Evolutionary conservation across 2,797 vertebrate species (phyloP).

Genomic region (Cirrhinus mrigala): DNA sequence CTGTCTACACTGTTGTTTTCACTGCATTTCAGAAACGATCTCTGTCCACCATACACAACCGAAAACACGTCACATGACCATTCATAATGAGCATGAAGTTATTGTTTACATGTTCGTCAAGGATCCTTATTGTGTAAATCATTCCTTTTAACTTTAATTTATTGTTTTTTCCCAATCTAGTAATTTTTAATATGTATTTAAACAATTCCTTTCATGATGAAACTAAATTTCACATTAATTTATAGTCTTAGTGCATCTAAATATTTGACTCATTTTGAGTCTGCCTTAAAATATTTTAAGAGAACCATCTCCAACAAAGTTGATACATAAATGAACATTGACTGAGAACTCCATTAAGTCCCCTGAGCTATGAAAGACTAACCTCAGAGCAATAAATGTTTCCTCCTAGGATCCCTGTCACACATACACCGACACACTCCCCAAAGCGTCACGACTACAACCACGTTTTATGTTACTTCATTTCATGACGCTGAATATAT

Average conservation of each 20-base stretch:
- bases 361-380: neutral
- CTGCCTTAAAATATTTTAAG: neutral
- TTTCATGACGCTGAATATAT: neutral
- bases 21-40: too few species aligned
- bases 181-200: neutral
- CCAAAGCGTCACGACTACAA: neutral
- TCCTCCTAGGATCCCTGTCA: neutral
- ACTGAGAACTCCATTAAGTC: neutral
- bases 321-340: neutral
- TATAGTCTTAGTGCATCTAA: neutral
- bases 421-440: conserved; percentile 4
- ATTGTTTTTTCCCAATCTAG: too few species aligned
- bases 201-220: neutral
- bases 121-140: too few species aligned
- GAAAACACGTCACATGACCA: too few species aligned
- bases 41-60: too few species aligned
- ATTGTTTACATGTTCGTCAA: too few species aligned
- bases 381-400: neutral
- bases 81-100: too few species aligned
- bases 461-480: neutral
- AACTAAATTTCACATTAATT: neutral
- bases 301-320: neutral
- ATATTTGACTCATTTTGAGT: neutral
- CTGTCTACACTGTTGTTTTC: too few species aligned
- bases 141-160: too few species aligned